phyloP scores from a whole-genome alignment of 2,888 invertebrate genomes.

The Apamea sordens region DNA sequence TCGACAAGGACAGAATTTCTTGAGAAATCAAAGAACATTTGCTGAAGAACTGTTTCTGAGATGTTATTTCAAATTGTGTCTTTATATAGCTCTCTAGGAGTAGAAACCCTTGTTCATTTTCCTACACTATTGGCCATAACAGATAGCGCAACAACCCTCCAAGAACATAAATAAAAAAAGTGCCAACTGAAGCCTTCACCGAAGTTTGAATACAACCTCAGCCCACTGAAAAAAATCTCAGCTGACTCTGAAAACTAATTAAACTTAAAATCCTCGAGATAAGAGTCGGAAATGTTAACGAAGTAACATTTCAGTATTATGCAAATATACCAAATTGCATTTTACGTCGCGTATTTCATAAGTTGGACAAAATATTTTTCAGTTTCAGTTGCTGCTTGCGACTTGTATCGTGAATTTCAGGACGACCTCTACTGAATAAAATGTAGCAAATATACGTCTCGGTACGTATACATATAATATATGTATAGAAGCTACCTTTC shows the following conservation, averaged over 20 bases:
- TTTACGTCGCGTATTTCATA: constrained; percentile 29
- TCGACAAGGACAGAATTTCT: background rate
- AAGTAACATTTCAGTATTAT: constrained; percentile 42
- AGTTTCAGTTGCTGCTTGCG: background rate
- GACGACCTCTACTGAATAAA: background rate
- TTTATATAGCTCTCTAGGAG: background rate
- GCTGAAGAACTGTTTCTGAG: background rate
- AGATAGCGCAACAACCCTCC: background rate
- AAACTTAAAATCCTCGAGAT: constrained; percentile 54
- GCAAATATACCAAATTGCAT: constrained; percentile 52
- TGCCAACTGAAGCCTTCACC: constrained; percentile 1
- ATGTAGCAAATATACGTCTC: background rate
- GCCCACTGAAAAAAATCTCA: constrained; percentile 22
- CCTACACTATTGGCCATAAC: background rate
- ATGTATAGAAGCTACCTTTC: background rate
- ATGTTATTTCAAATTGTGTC: background rate
- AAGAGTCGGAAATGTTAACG: constrained; percentile 28
- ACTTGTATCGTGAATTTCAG: background rate
- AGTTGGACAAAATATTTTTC: constrained; percentile 25
- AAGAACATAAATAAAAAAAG: constrained; percentile 20
- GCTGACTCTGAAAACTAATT: constrained; percentile 51
- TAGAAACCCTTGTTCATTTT: background rate
- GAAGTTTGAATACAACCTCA: constrained; percentile 20
- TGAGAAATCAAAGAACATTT: background rate
- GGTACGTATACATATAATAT: background rate